Percentiles rank a stretch among this genome's conserved stretches.
These are phyloP conservation scores for Petrophora chlorosata DNA, from an alignment of 2,888 invertebrate species.

Conservation along the genomic window DNA sequence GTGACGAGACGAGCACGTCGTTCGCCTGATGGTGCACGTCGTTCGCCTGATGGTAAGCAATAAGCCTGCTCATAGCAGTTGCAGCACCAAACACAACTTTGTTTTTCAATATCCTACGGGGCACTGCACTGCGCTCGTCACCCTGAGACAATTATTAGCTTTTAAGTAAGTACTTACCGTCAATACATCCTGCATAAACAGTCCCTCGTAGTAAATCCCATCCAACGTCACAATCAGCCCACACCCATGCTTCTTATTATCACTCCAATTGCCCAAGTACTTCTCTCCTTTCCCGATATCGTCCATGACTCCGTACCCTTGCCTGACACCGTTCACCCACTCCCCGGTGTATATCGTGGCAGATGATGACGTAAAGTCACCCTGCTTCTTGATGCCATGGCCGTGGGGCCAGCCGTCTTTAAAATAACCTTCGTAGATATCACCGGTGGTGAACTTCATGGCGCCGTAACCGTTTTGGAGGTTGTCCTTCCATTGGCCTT, in stretches of 20 bases:
- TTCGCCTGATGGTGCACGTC: no score
- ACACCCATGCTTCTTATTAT: conserved; percentile 92
- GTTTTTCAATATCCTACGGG: no score
- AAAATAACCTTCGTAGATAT: conserved; percentile 94
- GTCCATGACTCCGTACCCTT: conserved; percentile 95
- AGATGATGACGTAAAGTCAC: conserved; percentile 88
- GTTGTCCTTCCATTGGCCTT: conserved; percentile 92
- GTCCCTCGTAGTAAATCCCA: conserved; percentile 96
- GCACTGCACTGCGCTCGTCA: no score
- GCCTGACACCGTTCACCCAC: conserved; percentile 89
- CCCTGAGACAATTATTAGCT: neutral
- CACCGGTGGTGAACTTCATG: conserved; percentile 89
- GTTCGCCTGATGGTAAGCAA: no score
- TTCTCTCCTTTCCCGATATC: conserved; percentile 94
- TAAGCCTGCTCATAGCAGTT: no score
- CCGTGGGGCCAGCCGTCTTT: conserved; percentile 93
- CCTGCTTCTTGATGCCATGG: conserved; percentile 92
- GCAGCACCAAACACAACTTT: no score
- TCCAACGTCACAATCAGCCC: conserved; percentile 94
- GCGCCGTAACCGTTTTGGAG: conserved; percentile 92
- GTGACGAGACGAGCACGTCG: no score
- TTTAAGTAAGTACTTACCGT: conserved; percentile 79
- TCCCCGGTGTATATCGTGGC: conserved; percentile 95
- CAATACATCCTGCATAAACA: conserved; percentile 90
- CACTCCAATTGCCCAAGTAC: conserved; percentile 94